phyloP scores from a whole-genome alignment of 2,113 vertebrate species.

The Eulemur rufifrons region DNA sequence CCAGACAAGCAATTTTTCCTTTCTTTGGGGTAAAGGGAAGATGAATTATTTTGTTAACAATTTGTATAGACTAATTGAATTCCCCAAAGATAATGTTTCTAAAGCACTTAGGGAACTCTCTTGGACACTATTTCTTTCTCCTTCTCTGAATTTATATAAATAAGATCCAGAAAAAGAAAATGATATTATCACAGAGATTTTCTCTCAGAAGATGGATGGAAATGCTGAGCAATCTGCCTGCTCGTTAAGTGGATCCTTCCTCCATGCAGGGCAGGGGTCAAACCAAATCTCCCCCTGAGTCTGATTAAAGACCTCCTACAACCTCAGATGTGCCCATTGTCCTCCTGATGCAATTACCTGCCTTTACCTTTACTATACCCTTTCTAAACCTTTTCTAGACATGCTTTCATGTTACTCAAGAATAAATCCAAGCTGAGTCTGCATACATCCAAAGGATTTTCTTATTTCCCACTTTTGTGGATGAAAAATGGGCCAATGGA shows the following conservation, averaged over 20 bases:
- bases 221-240: background rate
- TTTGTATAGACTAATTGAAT: conserved; percentile 46
- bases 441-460: background rate
- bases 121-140: background rate
- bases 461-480: background rate
- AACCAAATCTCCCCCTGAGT: background rate
- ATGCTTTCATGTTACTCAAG: background rate
- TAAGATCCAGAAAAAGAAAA: background rate
- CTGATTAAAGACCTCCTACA: background rate
- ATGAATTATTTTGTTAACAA: conserved; percentile 39
- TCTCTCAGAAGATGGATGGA: conserved; percentile 27
- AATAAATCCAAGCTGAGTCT: background rate
- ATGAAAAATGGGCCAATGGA: background rate
- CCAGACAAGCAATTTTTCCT: background rate
- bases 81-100: background rate
- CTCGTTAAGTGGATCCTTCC: background rate
- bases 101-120: background rate
- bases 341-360: background rate
- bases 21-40: background rate
- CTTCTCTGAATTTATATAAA: background rate
- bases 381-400: background rate
- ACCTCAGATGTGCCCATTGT: background rate
- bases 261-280: background rate
- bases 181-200: background rate
- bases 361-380: background rate